Evolutionary conservation across 2,888 invertebrate genomes (phyloP), one percentile per base, ranked within the genome.

Genomic region (Philopedon plagiatum): DNA sequence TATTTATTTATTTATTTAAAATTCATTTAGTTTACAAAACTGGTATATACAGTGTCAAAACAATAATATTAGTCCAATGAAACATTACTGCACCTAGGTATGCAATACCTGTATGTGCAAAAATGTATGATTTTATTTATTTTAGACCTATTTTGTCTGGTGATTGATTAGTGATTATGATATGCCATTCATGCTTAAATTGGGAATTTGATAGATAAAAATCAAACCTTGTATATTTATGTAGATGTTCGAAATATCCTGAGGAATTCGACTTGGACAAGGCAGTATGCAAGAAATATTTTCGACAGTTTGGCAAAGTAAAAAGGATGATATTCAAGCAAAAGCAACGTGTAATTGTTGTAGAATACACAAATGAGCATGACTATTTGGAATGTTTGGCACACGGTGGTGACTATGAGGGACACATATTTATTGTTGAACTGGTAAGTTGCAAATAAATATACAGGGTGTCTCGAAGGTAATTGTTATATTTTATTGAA

Each of bases 281-380:
- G 81, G 82, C 86, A 58, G 81, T 89, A 0, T 91, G 92, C 0
- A 90, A 90, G 77, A 87, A 89, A 67, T 91, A 93, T 82, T 93
- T 93, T 73, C 87, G 89, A 18, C 89, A 91, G 80, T 95, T 91
- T 86, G 95, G 95, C 0, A 88, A 87, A 41, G 89, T 94, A 1
- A 88, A 88, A 11, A 89, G 90, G 74, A 89, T 94, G 58, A 88
- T 89, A 37, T 85, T 93, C 61, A 89, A 90, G 58, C 90, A 91
- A 0, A 90, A 89, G 69, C 89, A 90, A 58, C 87, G 88, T 68
- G 88, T 88, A 76, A 93, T 94, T 75, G 89, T 90, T 0, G 88
- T 94, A 7, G 92, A 92, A 79, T 95, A 93, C 85, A 88, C 89
- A 41, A 89, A 86, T 37, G 88, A 89, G 60, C 87, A 86, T 23